Evolutionary conservation across 2,888 invertebrate species (phyloP).

Genomic region (Drosophila koepferae): DNA sequence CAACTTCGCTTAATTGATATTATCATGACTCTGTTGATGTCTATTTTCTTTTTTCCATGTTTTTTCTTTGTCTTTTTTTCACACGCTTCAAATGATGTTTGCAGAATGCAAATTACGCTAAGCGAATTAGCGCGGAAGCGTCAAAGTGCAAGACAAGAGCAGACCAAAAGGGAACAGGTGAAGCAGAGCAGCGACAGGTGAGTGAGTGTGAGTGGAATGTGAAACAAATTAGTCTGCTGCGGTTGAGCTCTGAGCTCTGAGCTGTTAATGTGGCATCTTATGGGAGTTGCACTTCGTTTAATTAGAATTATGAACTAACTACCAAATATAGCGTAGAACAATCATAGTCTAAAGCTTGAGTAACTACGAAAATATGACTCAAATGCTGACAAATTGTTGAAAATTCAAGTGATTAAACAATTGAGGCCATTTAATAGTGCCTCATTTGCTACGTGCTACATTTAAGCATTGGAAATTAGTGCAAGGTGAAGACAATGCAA

Average conservation of each 20-base stretch:
- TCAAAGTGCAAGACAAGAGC: slow-evolving; percentile 58
- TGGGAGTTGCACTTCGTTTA: slow-evolving; percentile 24
- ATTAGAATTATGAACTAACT: background rate
- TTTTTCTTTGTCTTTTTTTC: slow-evolving; percentile 44
- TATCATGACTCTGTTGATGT: slow-evolving; percentile 11
- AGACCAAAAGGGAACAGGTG: background rate
- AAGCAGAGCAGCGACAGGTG: slow-evolving; percentile 6
- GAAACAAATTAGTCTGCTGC: slow-evolving; percentile 66
- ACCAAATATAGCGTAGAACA: background rate
- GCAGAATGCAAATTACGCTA: slow-evolving; percentile 74
- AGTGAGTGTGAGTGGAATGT: slow-evolving; percentile 46
- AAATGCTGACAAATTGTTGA: slow-evolving; percentile 4
- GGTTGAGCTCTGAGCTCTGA: slow-evolving; percentile 11
- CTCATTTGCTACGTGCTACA: background rate
- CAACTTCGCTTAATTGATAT: slow-evolving; percentile 17
- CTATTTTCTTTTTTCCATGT: background rate
- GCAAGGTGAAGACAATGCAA: slow-evolving; percentile 3
- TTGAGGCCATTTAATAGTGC: background rate
- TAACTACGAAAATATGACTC: slow-evolving; percentile 6
- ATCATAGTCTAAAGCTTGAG: background rate
- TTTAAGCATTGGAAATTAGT: background rate
- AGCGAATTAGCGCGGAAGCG: slow-evolving; percentile 75
- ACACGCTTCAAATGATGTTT: slow-evolving; percentile 67
- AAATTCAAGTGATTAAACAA: background rate
- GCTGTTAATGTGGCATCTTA: slow-evolving; percentile 29